Base-by-base conservation (phyloP, 2,888 invertebrate species). In the Tipula vernalis region DNA sequence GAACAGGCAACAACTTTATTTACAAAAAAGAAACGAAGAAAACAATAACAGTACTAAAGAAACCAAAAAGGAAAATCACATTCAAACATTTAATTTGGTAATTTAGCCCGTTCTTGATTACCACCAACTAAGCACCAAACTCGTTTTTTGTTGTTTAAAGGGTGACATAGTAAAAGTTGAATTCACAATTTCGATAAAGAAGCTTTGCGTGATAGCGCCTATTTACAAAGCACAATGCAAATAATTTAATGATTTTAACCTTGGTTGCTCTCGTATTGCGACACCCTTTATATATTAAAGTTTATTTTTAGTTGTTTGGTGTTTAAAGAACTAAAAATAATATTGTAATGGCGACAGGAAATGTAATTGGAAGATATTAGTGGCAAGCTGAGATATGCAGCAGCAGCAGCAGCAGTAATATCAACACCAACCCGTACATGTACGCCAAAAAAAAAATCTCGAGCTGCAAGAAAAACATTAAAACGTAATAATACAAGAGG, bases 321-420 rank as follows among this genome's bases (percentile, higher is more conserved):
- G 71, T 28, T 71, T 28, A 71, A 28, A 71, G 28, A 28, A 28
- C 28, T 28, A 28, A 71, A 28, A 71, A 15, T 57, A 15, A 15
- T 57, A 57, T 15, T 71, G 28, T 71, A 71, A 28, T 28, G 71
- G 28, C 71, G 71, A 71, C 71, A 71, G 71, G 71, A 71, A 71
- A 71, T 71, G 71, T 71, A 71, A 71, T 71, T 71, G 71, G 71
- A 71, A 71, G 71, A 71, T 71, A 71, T 71, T 71, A 71, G 71
- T 71, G 71, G 71, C 71, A 71, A 71, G 28, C 71, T 71, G 71
- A 71, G 71, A 71, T 71, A 71, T 71, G 71, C 71, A 28, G 28
- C 28, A 71, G 71, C 71, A 28, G 28, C 28, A 71, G 71, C 71
- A 71, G 71, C 71, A 28, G 28, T 28, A 28, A 71, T 51, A 51